A percentile compares a stretch with the other conserved stretches of the same genome.
Evolutionary conservation across 2,113 vertebrate species (phyloP).

Genomic region (Mobula birostris): DNA sequence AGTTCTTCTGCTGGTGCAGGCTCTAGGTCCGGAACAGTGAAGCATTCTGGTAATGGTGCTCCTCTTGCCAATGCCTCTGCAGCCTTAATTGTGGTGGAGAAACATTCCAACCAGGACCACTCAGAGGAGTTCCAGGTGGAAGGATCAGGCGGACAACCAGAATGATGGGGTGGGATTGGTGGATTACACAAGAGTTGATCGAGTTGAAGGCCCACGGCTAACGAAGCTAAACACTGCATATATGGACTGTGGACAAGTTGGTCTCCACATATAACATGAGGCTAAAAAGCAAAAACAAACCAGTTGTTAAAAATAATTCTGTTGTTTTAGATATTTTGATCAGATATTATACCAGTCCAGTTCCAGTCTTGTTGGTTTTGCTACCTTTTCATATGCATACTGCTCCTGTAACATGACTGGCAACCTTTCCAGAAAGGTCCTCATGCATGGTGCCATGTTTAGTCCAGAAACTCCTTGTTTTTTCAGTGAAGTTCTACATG

Average conservation of each 20-base stretch:
- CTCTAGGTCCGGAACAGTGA: conserved; percentile 85
- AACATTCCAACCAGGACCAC: conserved; percentile 94
- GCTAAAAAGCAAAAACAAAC: conserved; percentile 53
- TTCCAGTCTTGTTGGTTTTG: background rate
- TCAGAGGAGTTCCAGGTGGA: conserved; percentile 75
- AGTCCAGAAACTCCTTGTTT: conserved; percentile 87
- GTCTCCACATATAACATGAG: conserved; percentile 90
- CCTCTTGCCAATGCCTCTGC: conserved; percentile 87
- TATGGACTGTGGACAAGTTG: conserved; percentile 95
- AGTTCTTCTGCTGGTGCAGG: conserved; percentile 86
- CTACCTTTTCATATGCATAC: conserved; percentile 90
- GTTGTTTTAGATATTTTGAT: too few species aligned
- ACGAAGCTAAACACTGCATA: conserved; percentile 90
- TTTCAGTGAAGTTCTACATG: conserved; percentile 81
- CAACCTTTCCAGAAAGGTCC: conserved; percentile 85
- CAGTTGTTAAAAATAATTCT: background rate
- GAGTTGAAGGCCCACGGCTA: conserved; percentile 85
- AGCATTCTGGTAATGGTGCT: conserved; percentile 79
- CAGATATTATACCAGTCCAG: too few species aligned
- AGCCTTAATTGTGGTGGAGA: conserved; percentile 89
- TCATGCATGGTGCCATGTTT: conserved; percentile 92
- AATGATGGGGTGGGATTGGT: conserved; percentile 71
- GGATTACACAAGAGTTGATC: conserved; percentile 81
- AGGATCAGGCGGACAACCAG: conserved; percentile 65
- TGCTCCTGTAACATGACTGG: conserved; percentile 96